Evolutionary conservation across 2,113 vertebrate genomes (phyloP).

Genomic region (Oreotrochilus melanogaster): DNA sequence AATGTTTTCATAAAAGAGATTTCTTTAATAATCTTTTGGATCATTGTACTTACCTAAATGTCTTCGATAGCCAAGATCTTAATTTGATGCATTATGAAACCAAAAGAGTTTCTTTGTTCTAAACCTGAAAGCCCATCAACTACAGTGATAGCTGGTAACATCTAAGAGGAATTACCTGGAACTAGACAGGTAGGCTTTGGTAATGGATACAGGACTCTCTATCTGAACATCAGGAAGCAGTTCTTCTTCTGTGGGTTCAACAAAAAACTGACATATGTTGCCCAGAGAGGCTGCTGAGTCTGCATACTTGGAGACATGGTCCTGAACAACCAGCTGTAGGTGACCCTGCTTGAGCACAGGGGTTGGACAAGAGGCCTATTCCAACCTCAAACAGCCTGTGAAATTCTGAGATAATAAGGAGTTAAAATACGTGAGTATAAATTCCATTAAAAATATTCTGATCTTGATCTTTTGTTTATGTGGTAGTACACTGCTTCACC

Average conservation of each 20-base stretch:
- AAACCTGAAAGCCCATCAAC: not conserved
- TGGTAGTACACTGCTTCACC: not conserved
- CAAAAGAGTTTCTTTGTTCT: not conserved
- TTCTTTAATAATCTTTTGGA: not conserved
- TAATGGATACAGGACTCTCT: not conserved
- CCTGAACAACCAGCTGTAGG: not conserved
- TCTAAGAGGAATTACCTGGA: not conserved
- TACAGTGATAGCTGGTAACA: not conserved
- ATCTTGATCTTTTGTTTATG: not conserved
- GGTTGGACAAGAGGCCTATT: not conserved
- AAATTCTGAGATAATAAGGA: not conserved
- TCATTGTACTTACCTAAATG: not conserved
- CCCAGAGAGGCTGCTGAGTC: not conserved
- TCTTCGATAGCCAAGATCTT: not conserved
- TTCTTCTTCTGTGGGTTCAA: not conserved
- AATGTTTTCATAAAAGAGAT: not conserved
- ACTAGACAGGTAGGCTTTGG: not conserved
- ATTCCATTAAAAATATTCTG: not conserved
- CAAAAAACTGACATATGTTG: not conserved
- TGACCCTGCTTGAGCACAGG: fast-evolving
- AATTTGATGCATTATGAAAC: not conserved
- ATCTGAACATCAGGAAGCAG: not conserved
- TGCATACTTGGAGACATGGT: not conserved
- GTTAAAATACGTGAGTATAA: not conserved
- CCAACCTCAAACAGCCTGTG: not conserved